Base-by-base conservation (phyloP, 2,888 invertebrate species). In the Alentia gelatinosa region DNA sequence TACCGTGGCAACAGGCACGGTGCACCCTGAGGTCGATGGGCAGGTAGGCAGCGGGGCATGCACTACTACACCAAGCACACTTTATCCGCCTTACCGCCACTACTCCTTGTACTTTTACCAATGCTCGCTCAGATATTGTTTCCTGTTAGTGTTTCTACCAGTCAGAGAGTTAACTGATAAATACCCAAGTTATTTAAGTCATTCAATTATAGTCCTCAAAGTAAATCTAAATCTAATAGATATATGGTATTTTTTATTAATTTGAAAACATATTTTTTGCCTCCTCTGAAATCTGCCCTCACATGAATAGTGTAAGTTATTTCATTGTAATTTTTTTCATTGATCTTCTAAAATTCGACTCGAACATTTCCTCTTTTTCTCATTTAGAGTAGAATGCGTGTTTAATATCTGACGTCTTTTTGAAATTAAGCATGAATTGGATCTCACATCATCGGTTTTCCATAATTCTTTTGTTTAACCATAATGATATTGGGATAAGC, bases 1-100 rank as follows among this genome's bases (percentile, higher is more conserved):
- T 9, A 50, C 86, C 42, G 86, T 50, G 42, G 47, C 47, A 23
- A 86, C 86, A 33, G 86, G 86, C 47, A 42, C 35, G 30, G 86
- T 86, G 26, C 42, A 35, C 7, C 86, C 86, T 30, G 47, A 33
- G 26, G 86, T 86, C 50, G 30, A 40, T 33, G 86, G 86, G 50
- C 86, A 86, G 86, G 86, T 86, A 86, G 86, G 86, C 86, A 86
- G 26, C 19, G 26, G 86, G 86, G 86, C 86, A 86, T 86, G 86
- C 79, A 23, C 19, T n/a, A 79, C 15, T 23, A 79, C 39, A 26
- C 3, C 23, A 79, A 79, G 79, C 79, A 79, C 79, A 37, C 23
- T 5, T 79, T 79, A 37, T 37, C 35, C 39, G 79, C 79, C 19
- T 39, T 37, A 68, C 30, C 23, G 30, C 68, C 68, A 68, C n/a